These are phyloP conservation scores for Amiota minor DNA, from an alignment of 2,888 invertebrate genomes.

Conservation along the genomic window DNA sequence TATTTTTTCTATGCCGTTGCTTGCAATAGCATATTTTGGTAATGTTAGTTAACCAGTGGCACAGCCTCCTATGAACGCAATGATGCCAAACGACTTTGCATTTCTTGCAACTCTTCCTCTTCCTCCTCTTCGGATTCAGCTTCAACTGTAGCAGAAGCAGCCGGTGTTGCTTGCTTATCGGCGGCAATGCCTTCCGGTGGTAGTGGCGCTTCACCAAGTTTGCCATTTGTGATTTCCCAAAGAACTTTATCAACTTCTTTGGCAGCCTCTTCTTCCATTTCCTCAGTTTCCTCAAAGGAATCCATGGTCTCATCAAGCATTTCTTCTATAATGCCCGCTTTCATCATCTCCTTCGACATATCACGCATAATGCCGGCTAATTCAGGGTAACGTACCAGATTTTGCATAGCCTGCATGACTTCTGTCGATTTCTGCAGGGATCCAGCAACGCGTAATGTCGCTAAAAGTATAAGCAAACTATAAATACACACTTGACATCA, in stretches of 20 bases:
- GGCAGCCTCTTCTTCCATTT: slow-evolving; percentile 96
- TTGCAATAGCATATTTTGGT: too few species aligned
- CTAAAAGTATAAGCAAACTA: slow-evolving; percentile 73
- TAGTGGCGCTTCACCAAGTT: slow-evolving; percentile 92
- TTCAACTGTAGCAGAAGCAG: slow-evolving; percentile 73
- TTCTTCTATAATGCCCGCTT: slow-evolving; percentile 98
- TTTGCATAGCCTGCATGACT: slow-evolving; percentile 99
- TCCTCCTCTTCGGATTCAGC: slow-evolving; percentile 76
- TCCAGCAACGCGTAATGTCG: slow-evolving; percentile 94
- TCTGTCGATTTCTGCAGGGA: slow-evolving; percentile 95
- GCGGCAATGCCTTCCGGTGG: slow-evolving; percentile 80
- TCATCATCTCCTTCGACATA: slow-evolving; percentile 99
- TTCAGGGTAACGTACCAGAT: slow-evolving; percentile 91
- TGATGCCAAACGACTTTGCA: slow-evolving; percentile 91
- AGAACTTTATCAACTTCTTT: slow-evolving; percentile 93
- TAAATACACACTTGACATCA: not conserved
- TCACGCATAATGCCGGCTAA: slow-evolving; percentile 97
- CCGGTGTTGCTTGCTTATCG: slow-evolving; percentile 76
- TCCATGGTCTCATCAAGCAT: slow-evolving; percentile 98
- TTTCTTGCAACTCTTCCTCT: slow-evolving; percentile 89
- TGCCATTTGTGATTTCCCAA: slow-evolving; percentile 93
- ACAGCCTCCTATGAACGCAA: slow-evolving; percentile 81
- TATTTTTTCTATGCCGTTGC: too few species aligned
- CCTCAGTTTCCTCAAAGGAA: slow-evolving; percentile 91
- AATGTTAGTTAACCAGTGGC: too few species aligned